phyloP scores from a whole-genome alignment of 1,140 invertebrate species.

The Phenacoccus solenopsis region DNA sequence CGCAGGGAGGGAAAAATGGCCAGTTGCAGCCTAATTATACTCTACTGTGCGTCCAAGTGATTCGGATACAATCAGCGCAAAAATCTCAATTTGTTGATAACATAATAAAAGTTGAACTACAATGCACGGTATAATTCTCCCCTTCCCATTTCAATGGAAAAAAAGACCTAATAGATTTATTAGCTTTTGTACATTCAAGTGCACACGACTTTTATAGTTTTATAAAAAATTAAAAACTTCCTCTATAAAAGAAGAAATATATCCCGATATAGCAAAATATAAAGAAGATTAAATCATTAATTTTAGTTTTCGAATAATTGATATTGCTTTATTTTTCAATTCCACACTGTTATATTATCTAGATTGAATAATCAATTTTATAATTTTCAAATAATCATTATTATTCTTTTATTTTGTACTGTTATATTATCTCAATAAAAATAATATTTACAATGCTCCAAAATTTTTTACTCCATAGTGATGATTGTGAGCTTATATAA shows the following conservation, averaged over 20 bases:
- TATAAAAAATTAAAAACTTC: not conserved
- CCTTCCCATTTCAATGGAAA: not conserved
- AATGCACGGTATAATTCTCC: constrained; percentile 10
- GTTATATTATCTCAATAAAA: no score
- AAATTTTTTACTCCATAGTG: no score
- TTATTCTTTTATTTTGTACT: no score
- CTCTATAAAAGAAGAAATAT: not conserved
- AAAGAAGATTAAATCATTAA: not conserved
- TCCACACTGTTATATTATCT: not conserved
- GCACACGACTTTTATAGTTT: no score
- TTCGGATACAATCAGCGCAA: no score
- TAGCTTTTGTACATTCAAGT: not conserved
- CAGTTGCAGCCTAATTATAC: not conserved
- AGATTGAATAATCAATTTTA: no score
- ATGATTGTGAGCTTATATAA: no score
- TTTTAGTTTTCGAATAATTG: not conserved
- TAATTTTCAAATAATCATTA: no score
- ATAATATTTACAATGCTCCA: no score
- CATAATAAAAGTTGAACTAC: no score
- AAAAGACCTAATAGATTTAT: not conserved
- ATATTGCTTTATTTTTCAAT: not conserved
- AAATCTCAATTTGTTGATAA: no score
- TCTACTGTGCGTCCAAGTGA: no score
- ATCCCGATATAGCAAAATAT: not conserved
- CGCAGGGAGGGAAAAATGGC: not conserved